A percentile compares a stretch with the other conserved stretches of the same genome.
Conservation (phyloP, 1,140 invertebrate species). For the Zaprionus ghesquierei region DNA sequence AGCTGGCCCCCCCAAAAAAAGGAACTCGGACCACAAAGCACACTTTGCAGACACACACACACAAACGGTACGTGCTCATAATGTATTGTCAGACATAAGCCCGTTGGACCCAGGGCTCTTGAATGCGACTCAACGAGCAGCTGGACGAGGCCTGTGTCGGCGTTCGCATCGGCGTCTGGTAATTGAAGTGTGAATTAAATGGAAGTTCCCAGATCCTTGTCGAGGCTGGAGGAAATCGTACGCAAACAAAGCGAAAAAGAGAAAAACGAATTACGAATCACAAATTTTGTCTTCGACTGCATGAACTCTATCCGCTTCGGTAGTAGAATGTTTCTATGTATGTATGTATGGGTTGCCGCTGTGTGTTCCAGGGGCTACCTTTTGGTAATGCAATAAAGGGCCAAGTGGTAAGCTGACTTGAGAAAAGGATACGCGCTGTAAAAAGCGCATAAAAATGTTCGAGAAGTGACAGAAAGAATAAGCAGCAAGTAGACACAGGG, state of each 20-base stretch:
- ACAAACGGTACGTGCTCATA: conserved; percentile 20
- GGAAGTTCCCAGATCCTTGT: conserved; percentile 20
- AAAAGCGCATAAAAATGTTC: conserved; percentile 74
- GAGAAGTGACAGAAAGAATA: conserved; percentile 50
- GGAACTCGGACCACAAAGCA: neutral
- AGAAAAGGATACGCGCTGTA: conserved; percentile 71
- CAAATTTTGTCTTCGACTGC: neutral
- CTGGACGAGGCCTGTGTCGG: neutral
- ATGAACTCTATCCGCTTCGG: neutral
- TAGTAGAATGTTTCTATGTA: neutral
- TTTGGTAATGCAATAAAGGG: conserved; percentile 66
- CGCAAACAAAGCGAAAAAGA: conserved; percentile 5
- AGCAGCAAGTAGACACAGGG: conserved; percentile 40
- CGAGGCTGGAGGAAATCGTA: neutral
- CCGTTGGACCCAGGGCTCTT: neutral
- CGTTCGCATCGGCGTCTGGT: neutral
- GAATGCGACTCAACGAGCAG: neutral
- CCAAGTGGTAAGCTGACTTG: conserved; percentile 58
- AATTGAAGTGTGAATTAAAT: conserved; percentile 39
- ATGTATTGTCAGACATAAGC: conserved; percentile 31
- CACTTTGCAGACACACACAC: neutral
- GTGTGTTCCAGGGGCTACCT: conserved; percentile 21
- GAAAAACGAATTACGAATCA: neutral
- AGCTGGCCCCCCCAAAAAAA: conserved; percentile 1
- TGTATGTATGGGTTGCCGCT: neutral